Percentiles rank a stretch among this genome's conserved stretches.
phyloP scores from a whole-genome alignment of 30 jellyfish, hydroid and myxozoan genomes.

The Morbakka virulenta region DNA sequence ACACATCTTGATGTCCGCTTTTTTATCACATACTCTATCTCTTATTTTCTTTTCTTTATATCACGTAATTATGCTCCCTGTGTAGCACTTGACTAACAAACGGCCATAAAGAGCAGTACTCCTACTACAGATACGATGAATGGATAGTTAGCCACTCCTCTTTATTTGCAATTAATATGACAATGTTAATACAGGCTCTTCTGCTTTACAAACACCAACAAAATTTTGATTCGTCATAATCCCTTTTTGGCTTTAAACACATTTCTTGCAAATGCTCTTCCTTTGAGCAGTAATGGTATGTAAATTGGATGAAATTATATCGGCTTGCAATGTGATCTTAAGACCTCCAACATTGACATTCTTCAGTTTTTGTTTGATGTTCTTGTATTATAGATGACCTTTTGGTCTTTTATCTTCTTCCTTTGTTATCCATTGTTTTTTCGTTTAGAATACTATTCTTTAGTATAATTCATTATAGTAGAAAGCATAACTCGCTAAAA shows the following conservation, averaged over 20 bases:
- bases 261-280: slow-evolving; percentile 44
- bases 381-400: slow-evolving; percentile 9
- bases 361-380: slow-evolving; percentile 26
- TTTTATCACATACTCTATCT: no score
- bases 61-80: no score
- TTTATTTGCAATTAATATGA: no score
- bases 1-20: no score
- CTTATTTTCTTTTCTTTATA: no score
- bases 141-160: no score
- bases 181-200: no score
- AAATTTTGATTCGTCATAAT: no score
- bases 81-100: no score
- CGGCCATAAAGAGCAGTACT: no score
- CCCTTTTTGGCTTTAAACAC: slow-evolving; percentile 19
- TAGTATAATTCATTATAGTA: slow-evolving; percentile 26
- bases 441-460: slow-evolving; percentile 19
- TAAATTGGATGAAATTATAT: slow-evolving; percentile 26
- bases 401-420: slow-evolving; percentile 8
- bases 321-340: slow-evolving; percentile 37
- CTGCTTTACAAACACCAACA: no score
- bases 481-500: slow-evolving; percentile 15
- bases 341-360: slow-evolving; percentile 35
- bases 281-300: slow-evolving; percentile 31
- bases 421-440: slow-evolving; percentile 2
- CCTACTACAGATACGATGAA: no score